Conservation (phyloP, 2,797 vertebrate genomes). For the Threskiornis aethiopicus region DNA sequence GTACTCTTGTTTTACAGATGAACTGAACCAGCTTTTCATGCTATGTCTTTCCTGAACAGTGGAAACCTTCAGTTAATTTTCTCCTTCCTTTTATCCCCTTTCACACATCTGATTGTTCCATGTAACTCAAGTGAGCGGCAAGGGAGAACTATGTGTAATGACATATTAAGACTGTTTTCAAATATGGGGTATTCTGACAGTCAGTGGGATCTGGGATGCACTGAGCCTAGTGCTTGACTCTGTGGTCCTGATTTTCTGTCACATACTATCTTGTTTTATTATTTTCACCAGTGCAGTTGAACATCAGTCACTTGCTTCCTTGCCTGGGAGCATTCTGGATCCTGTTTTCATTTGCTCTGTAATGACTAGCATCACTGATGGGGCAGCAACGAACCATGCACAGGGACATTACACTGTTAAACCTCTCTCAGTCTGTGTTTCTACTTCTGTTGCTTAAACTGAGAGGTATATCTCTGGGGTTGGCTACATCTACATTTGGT, state of each 20-base stretch:
- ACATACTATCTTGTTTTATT: not conserved
- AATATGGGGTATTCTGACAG: not conserved
- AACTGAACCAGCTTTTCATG: not conserved
- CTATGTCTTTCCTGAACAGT: not conserved
- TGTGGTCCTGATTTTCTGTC: not conserved
- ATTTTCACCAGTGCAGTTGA: fast-evolving
- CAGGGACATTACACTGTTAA: not conserved
- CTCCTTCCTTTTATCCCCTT: not conserved
- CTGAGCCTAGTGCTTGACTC: not conserved
- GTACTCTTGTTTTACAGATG: not conserved
- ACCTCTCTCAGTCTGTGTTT: not conserved
- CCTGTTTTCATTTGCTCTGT: not conserved
- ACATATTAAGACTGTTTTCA: not conserved
- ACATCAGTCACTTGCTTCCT: not conserved
- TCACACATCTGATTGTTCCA: not conserved
- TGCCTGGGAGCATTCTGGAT: not conserved
- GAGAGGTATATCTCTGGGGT: not conserved
- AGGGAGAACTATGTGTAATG: not conserved
- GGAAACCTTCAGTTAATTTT: not conserved
- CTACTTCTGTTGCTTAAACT: not conserved
- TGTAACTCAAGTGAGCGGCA: not conserved
- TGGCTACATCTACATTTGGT: not conserved
- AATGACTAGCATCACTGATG: not conserved
- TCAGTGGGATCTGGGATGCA: too few relatives aligned
- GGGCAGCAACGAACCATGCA: not conserved